phyloP scores from a whole-genome alignment of 2,888 invertebrate species.

The Elmis aenea region DNA sequence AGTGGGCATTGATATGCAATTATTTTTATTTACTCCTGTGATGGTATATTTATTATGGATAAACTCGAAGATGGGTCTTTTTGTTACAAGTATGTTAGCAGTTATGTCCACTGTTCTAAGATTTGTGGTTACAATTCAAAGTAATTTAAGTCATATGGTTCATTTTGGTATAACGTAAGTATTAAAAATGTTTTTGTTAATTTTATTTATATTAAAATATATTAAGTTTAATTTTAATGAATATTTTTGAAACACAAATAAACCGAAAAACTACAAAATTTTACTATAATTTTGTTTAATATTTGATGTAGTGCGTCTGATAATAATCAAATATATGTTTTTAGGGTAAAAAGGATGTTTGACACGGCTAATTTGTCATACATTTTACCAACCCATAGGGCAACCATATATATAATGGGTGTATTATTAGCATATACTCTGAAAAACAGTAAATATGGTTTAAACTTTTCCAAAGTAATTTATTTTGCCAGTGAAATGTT shows the following conservation, averaged over 20 bases:
- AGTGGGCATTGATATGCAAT: constrained; percentile 62
- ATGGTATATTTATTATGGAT: constrained; percentile 54
- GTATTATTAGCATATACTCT: constrained; percentile 55
- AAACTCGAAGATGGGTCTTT: constrained; percentile 50
- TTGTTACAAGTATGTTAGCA: constrained; percentile 46
- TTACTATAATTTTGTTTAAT: too few relatives aligned
- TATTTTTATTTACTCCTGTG: constrained; percentile 57
- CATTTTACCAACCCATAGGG: constrained; percentile 58
- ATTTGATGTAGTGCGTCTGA: too few relatives aligned
- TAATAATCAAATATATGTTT: too few relatives aligned
- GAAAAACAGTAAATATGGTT: constrained; percentile 23
- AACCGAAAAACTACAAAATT: too few relatives aligned
- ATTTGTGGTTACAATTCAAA: constrained; percentile 53
- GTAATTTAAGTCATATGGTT: constrained; percentile 56
- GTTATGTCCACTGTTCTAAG: constrained; percentile 53
- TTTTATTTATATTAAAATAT: background rate
- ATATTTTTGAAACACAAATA: too few relatives aligned
- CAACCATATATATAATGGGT: constrained; percentile 61
- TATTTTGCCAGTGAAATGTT: background rate
- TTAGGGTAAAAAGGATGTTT: constrained; percentile 57
- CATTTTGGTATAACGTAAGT: constrained; percentile 63
- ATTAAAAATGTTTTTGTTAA: constrained; percentile 3
- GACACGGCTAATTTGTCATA: constrained; percentile 62
- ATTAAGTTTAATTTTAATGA: background rate
- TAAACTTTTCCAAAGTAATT: background rate